phyloP scores from a whole-genome alignment of 2,797 vertebrate genomes.

The Nasua narica region DNA sequence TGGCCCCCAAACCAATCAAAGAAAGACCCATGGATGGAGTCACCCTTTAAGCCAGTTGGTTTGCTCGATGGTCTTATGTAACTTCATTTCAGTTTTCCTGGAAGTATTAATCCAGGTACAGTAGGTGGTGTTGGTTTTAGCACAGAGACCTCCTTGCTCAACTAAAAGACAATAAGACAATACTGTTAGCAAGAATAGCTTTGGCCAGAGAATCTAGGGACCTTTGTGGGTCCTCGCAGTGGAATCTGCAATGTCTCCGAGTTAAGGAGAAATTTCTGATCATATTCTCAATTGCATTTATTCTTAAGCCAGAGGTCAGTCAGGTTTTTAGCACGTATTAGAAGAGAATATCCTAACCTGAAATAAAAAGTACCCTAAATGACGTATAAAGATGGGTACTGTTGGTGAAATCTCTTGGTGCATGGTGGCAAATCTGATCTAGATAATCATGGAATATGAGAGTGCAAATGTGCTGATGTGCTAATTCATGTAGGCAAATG shows the following conservation, averaged over 20 bases:
- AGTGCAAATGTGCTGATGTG: background rate
- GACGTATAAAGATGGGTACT: background rate
- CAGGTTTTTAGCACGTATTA: background rate
- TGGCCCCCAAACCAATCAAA: background rate
- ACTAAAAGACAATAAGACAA: background rate
- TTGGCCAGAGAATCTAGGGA: background rate
- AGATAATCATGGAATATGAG: background rate
- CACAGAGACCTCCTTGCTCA: background rate
- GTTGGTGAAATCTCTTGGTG: background rate
- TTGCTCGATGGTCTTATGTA: background rate
- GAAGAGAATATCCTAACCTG: background rate
- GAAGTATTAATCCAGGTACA: background rate
- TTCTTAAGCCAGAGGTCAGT: background rate
- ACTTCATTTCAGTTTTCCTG: background rate
- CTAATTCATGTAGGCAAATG: background rate
- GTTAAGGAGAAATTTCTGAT: background rate
- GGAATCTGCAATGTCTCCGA: background rate
- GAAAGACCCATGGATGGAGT: background rate
- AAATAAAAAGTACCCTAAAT: background rate
- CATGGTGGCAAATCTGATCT: background rate
- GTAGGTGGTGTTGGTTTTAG: background rate
- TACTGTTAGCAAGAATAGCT: background rate
- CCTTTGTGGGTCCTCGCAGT: background rate
- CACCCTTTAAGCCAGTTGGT: background rate
- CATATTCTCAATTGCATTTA: background rate